Percentiles rank a stretch among this genome's conserved stretches.
phyloP scores from a whole-genome alignment of 2,888 invertebrate genomes.

The Chymomyza procnemis region DNA sequence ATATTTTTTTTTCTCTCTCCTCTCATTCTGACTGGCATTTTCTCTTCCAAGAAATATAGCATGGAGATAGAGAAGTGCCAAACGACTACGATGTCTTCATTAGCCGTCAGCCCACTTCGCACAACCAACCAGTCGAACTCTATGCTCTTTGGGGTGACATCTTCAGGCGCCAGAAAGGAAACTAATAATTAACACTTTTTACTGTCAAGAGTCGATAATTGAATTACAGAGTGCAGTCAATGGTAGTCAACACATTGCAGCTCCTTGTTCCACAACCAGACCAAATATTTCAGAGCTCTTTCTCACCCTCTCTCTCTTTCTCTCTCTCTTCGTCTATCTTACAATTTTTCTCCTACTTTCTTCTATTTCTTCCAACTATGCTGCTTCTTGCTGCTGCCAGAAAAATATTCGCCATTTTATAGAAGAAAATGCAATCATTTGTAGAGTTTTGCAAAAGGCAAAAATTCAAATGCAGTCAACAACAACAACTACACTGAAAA shows the following conservation, averaged over 20 bases:
- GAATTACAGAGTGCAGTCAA: conserved; percentile 72
- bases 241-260: conserved; percentile 32
- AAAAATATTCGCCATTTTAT: conserved; percentile 59
- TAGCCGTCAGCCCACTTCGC: conserved; percentile 39
- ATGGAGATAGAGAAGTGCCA: not conserved
- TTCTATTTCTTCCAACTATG: not conserved
- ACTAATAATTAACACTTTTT: conserved; percentile 72
- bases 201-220: conserved; percentile 72
- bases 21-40: conserved; percentile 7
- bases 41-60: not conserved
- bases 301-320: conserved; percentile 4
- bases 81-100: conserved; percentile 47
- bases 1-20: conserved; percentile 20
- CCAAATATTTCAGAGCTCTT: conserved; percentile 9
- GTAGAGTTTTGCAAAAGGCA: conserved; percentile 52
- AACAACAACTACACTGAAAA: conserved; percentile 15
- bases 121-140: not conserved
- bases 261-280: not conserved
- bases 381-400: conserved; percentile 58
- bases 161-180: conserved; percentile 59
- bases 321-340: not conserved
- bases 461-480: conserved; percentile 63
- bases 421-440: conserved; percentile 61
- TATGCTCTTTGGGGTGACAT: conserved; percentile 33
- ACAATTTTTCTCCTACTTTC: not conserved